Conservation (phyloP, 2,113 vertebrate species). For the Peromyscus maniculatus region DNA sequence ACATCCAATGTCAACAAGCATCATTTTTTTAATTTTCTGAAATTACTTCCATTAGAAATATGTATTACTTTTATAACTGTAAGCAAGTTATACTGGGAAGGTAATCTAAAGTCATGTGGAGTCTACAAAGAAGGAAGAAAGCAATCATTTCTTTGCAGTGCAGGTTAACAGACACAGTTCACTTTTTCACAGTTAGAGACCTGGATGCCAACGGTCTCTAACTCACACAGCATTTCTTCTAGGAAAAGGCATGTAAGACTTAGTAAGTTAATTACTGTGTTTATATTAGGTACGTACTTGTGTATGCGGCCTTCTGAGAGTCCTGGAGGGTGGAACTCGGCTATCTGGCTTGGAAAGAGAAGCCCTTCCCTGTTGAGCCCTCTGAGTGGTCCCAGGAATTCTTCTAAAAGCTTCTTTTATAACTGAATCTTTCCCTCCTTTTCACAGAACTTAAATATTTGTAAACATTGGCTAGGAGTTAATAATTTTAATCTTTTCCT, state of each 20-base stretch:
- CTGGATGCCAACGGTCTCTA: background rate
- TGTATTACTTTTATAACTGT: background rate
- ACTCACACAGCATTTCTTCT: background rate
- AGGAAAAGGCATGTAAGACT: background rate
- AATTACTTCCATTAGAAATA: background rate
- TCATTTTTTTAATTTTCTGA: conserved; percentile 8
- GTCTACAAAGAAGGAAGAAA: background rate
- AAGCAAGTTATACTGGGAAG: background rate
- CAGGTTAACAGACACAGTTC: background rate
- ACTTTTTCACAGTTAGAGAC: background rate
- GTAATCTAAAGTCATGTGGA: background rate
- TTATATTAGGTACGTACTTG: background rate
- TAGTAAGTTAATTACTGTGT: background rate
- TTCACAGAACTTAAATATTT: background rate
- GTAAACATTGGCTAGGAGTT: background rate
- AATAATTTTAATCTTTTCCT: conserved; percentile 45
- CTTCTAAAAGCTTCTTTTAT: conserved; percentile 49
- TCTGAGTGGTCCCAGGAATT: background rate
- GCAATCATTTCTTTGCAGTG: background rate
- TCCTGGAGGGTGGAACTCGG: background rate
- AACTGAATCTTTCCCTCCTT: background rate
- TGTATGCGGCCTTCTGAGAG: background rate
- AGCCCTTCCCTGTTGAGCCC: background rate
- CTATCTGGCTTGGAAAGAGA: background rate
- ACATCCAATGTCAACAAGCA: background rate